A percentile compares a stretch with the other conserved stretches of the same genome.
These are phyloP conservation scores for Cossypha niveicapilla DNA, from an alignment of 2,797 vertebrate genomes.

Conservation along the genomic window DNA sequence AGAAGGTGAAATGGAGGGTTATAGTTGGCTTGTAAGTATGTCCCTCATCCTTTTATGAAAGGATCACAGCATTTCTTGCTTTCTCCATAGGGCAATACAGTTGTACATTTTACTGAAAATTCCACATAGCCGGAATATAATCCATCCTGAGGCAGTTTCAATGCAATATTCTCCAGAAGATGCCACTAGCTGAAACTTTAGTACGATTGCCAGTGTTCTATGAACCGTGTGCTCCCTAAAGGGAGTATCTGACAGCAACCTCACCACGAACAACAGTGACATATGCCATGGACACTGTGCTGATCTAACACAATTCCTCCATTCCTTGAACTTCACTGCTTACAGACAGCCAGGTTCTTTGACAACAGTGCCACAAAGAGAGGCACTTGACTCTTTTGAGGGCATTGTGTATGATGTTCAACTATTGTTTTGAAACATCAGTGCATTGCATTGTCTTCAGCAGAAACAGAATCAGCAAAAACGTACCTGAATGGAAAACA, in stretches of 20 bases:
- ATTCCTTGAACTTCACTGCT: background rate
- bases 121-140: background rate
- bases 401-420: background rate
- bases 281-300: background rate
- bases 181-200: background rate
- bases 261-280: background rate
- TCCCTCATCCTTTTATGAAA: background rate
- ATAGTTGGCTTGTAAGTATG: background rate
- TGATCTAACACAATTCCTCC: background rate
- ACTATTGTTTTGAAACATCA: background rate
- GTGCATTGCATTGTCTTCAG: background rate
- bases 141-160: background rate
- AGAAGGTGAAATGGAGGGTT: background rate
- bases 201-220: background rate
- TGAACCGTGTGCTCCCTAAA: background rate
- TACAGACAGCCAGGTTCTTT: background rate
- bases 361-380: background rate
- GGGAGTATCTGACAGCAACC: background rate
- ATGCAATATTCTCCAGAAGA: background rate
- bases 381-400: background rate
- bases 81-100: background rate
- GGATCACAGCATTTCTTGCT: background rate
- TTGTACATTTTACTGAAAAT: background rate
- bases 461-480: background rate
- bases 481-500: accelerated